Evolutionary conservation across 2,888 invertebrate species (phyloP), one percentile per base, ranked within the genome.

Genomic region (Chloroclysta siterata): DNA sequence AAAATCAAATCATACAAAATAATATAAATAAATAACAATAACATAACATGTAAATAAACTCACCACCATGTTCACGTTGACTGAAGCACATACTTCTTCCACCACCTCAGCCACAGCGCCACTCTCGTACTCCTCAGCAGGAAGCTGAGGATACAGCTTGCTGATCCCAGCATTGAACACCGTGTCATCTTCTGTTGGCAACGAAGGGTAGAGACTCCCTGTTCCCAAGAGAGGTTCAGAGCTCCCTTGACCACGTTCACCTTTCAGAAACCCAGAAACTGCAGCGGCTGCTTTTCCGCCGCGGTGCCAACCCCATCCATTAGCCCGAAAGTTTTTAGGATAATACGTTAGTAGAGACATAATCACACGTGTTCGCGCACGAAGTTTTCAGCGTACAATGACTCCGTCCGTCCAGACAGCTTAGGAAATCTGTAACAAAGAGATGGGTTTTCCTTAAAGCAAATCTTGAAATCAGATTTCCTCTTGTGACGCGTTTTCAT

Each of bases 291-390:
- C 85, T n/a, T 70, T 83, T 5, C 77, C 74, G 0, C 77, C 69
- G 15, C 92, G 76, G 68, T 93, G 92, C 93, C 93, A 93, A 0
- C 93, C 93, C 90, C 90, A 92, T 0, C 93, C 93, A 62, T 91
- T 88, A 48, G 91, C 90, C 60, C 84, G 89, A 63, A 92, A 88
- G 71, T 93, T 93, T 79, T 90, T 92, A 71, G 92, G 91, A 68
- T 91, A 93, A 66, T 90, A 88, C 66, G 77, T 84, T 29, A 88
- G 73, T 66, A 76, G 41, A 65, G 65, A 65, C 67, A 69, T 69
- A 7, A 63, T 65, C 66, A 15, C 50, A 60, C 79, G 79, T 74
- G 71, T 69, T 65, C 64, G 50, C 77, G 29, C 70, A 63, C 64
- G 66, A 57, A 68, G 70, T 75, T 62, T 57, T 70, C 53, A 59